Base-by-base conservation (phyloP, 2,797 vertebrate genomes). In the Amniataba percoides region DNA sequence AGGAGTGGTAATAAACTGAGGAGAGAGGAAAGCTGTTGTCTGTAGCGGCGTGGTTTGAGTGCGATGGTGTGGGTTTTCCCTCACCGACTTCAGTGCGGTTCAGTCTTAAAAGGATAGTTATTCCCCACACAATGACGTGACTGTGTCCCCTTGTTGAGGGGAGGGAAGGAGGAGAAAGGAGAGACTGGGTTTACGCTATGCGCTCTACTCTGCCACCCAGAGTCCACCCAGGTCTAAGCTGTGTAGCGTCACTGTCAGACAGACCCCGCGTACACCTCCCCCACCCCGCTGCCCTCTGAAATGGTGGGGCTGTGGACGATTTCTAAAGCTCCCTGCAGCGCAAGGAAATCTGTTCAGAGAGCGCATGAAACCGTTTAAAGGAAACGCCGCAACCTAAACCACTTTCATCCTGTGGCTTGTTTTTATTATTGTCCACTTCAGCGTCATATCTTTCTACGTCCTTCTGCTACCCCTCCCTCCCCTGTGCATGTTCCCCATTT, bases 181-280 rank as follows among this genome's bases (percentile, higher is more conserved):
- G 77, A 87, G 82, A 79, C 81, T 70, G 85, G 86, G 70, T 81
- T 36, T 85, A 82, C 15, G 75, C 79, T 89, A 57, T 78, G 82
- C 72, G 90, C 92, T 93, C 92, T 81, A 85, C 86, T 91, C 88
- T 15, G 91, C 93, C 94, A 93, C 92, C 92, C 90, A 92, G 88
- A 93, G 91, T 90, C 91, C 86, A 79, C 71, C 78, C 77, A 65
- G 83, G 87, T 89, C 82, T 73, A 2, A 42, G 86, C 90, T 92
- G 90, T 86, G 82, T 83, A 86, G 89, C 84, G 86, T 92, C 92
- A 92, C 89, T 79, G 91, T 92, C 88, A 90, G 91, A 91, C 89
- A 68, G 85, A 83, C 88, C 87, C 88, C 59, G 2, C 72, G 70
- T 77, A 80, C 87, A 83, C 90, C 89, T 89, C 90, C 92, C 90